A percentile compares a stretch with the other conserved stretches of the same genome.
Evolutionary conservation across 2,113 vertebrate genomes (phyloP).

Genomic region (Ceyx cyanopectus): DNA sequence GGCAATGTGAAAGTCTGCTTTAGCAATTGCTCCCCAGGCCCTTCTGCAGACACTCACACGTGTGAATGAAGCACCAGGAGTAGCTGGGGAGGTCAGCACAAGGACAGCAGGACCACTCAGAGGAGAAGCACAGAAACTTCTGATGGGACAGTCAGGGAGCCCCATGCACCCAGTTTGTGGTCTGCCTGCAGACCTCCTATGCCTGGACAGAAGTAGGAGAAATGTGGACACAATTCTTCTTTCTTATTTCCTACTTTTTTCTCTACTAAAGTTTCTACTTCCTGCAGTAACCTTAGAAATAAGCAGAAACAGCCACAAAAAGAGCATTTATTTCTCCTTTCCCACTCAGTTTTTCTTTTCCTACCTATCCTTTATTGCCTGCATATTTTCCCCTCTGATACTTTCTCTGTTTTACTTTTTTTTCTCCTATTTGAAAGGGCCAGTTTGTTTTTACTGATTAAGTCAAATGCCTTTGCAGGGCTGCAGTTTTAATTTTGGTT

Average conservation of each 20-base stretch:
- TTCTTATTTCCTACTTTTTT: not conserved
- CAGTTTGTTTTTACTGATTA: not conserved
- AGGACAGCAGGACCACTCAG: not conserved
- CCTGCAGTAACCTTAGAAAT: not conserved
- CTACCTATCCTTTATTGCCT: not conserved
- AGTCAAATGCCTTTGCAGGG: not conserved
- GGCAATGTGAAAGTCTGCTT: not conserved
- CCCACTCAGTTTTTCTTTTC: not conserved
- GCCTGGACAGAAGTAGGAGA: not conserved
- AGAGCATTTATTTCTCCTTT: not conserved
- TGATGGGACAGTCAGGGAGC: not conserved
- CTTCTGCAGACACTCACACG: rapidly evolving
- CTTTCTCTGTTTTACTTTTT: not conserved
- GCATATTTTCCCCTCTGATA: not conserved
- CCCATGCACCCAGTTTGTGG: rapidly evolving
- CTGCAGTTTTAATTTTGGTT: not conserved
- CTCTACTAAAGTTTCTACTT: not conserved
- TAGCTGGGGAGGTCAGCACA: rapidly evolving
- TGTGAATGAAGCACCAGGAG: rapidly evolving
- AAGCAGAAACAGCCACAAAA: no score
- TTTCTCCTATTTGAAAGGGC: not conserved
- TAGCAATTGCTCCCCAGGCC: not conserved
- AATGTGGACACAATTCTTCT: not conserved
- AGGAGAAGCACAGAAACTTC: no score
- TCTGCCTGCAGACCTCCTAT: rapidly evolving